phyloP scores from a whole-genome alignment of 2,888 invertebrate species.

The Epistrophe grossulariae region DNA sequence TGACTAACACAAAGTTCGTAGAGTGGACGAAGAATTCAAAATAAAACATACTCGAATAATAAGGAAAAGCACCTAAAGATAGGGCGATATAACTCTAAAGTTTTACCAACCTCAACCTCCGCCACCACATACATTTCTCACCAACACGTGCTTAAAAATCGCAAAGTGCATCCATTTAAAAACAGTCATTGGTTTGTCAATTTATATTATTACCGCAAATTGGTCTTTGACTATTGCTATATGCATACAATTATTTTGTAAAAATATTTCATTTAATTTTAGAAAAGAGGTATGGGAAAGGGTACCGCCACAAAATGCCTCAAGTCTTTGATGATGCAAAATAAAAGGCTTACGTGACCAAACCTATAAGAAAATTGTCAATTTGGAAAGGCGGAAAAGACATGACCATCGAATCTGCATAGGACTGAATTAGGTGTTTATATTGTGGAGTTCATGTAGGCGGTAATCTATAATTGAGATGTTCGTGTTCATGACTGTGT shows the following conservation, averaged over 20 bases:
- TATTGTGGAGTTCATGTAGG: conserved; percentile 30
- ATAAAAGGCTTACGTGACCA: conserved; percentile 11
- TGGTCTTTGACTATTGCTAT: not conserved
- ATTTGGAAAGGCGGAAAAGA: conserved; percentile 51
- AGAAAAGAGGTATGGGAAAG: conserved; percentile 23
- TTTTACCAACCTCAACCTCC: too few species aligned
- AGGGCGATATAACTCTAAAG: too few species aligned
- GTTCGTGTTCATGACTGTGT: conserved; percentile 1
- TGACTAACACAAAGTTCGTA: too few species aligned
- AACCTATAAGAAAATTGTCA: conserved; percentile 10
- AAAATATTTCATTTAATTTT: conserved; percentile 50
- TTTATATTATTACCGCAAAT: too few species aligned
- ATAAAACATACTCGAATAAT: too few species aligned
- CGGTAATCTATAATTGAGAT: conserved; percentile 59
- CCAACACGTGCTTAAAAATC: too few species aligned
- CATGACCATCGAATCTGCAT: conserved; percentile 23
- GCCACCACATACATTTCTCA: too few species aligned
- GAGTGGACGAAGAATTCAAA: too few species aligned
- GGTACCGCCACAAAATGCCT: conserved; percentile 14
- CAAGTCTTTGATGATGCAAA: not conserved
- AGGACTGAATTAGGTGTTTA: conserved; percentile 35
- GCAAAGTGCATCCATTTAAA: too few species aligned
- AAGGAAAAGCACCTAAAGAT: too few species aligned
- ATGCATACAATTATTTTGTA: not conserved
- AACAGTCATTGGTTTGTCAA: too few species aligned